Evolutionary conservation across 2,113 vertebrate genomes (phyloP).

Genomic region (Cyprinodon variegatus): DNA sequence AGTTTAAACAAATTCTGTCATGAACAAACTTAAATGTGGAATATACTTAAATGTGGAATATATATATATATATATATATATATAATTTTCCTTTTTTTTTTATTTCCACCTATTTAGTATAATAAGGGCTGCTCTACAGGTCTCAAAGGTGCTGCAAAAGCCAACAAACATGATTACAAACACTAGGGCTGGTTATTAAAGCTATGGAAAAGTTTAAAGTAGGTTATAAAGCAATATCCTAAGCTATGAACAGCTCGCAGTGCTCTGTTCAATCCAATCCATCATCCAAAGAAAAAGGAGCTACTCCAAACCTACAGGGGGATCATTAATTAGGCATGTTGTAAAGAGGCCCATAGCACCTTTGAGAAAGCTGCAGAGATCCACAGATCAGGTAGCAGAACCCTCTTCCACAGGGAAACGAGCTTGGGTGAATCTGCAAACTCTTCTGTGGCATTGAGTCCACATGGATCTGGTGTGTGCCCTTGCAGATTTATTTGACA

Average conservation of each 20-base stretch:
- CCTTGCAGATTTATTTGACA: too few relatives aligned
- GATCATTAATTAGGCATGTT: neutral
- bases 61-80: too few relatives aligned
- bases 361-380: neutral
- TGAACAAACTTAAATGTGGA: too few relatives aligned
- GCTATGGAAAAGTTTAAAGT: neutral
- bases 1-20: neutral
- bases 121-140: neutral
- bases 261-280: neutral
- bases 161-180: too few relatives aligned
- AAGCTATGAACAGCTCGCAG: neutral
- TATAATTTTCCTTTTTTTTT: too few relatives aligned
- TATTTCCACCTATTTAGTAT: neutral
- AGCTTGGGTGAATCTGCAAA: too few relatives aligned
- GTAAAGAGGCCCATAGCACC: neutral
- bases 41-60: too few relatives aligned
- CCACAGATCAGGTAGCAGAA: neutral
- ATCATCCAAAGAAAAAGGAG: neutral
- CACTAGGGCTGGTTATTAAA: neutral
- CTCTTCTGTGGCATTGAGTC: too few relatives aligned
- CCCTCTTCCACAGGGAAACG: neutral
- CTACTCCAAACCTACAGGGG: neutral
- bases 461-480: too few relatives aligned
- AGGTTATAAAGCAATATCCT: neutral
- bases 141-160: neutral